Evolutionary conservation across 2,888 invertebrate genomes (phyloP).

Genomic region (Syritta pipiens): DNA sequence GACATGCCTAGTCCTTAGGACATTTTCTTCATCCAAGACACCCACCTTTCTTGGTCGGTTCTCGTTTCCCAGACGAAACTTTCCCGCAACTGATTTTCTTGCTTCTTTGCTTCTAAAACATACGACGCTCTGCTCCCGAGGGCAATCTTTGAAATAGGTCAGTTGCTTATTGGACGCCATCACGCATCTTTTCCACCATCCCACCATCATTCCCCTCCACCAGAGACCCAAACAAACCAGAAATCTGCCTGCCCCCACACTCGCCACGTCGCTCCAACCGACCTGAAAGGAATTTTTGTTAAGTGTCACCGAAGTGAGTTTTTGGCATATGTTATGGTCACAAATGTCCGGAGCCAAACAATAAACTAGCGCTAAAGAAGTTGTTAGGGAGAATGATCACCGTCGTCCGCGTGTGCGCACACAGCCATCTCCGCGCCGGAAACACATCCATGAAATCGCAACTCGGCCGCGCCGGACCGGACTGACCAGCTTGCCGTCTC

Average conservation of each 20-base stretch:
- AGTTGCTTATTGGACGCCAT: neutral
- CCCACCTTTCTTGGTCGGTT: too few relatives aligned
- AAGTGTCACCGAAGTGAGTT: conserved; percentile 47
- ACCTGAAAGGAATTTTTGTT: conserved; percentile 45
- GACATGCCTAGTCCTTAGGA: too few relatives aligned
- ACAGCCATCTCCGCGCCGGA: conserved; percentile 18
- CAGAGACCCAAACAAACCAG: conserved; percentile 15
- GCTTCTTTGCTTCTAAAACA: neutral
- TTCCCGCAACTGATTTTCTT: too few relatives aligned
- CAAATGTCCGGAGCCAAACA: conserved; percentile 55
- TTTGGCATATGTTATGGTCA: conserved; percentile 63
- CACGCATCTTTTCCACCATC: conserved; percentile 20
- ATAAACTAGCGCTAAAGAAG: conserved; percentile 68
- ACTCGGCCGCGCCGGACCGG: conserved; percentile 27
- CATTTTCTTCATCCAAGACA: too few relatives aligned
- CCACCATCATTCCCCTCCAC: neutral
- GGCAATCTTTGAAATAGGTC: neutral
- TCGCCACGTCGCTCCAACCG: conserved; percentile 22
- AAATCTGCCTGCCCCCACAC: conserved; percentile 26
- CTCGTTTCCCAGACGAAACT: too few relatives aligned
- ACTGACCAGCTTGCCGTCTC: conserved; percentile 41
- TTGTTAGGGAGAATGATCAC: conserved; percentile 63
- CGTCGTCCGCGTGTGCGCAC: conserved; percentile 2
- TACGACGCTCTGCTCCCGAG: neutral
- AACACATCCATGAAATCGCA: conserved; percentile 26